Percentiles rank a stretch among this genome's conserved stretches.
phyloP scores from a whole-genome alignment of 2,888 invertebrate genomes.

The Tubulanus polymorphus region DNA sequence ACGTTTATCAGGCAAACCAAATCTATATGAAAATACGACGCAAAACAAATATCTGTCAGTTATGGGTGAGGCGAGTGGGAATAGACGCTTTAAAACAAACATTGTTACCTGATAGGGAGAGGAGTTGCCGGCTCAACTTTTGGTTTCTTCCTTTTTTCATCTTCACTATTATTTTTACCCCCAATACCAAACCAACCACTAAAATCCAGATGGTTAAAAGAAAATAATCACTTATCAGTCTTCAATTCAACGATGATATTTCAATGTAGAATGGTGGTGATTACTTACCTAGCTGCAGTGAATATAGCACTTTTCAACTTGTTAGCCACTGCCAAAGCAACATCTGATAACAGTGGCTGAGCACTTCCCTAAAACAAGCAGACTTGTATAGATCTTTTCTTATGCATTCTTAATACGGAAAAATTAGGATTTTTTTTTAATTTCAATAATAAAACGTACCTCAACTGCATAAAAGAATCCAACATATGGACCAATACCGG shows the following conservation, averaged over 20 bases:
- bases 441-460: constrained; percentile 29
- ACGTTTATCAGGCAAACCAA: constrained; percentile 75
- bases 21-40: constrained; percentile 56
- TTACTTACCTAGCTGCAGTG: constrained; percentile 54
- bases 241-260: neutral
- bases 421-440: neutral
- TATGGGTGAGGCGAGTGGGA: too few relatives aligned
- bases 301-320: constrained; percentile 63
- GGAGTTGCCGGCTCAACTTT: constrained; percentile 65
- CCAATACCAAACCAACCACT: constrained; percentile 56
- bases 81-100: too few relatives aligned
- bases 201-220: constrained; percentile 12
- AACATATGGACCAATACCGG: constrained; percentile 78
- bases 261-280: neutral
- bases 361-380: constrained; percentile 63
- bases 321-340: constrained; percentile 86
- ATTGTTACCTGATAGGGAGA: constrained; percentile 62
- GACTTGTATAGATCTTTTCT: too few relatives aligned
- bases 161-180: constrained; percentile 32
- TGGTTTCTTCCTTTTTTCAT: constrained; percentile 42
- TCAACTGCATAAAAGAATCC: constrained; percentile 88
- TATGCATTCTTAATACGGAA: too few relatives aligned
- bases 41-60: too few relatives aligned
- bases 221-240: neutral
- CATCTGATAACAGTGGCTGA: constrained; percentile 78